These are phyloP conservation scores for Lithodes maja DNA, from an alignment of 2,888 invertebrate genomes.

Conservation along the genomic window DNA sequence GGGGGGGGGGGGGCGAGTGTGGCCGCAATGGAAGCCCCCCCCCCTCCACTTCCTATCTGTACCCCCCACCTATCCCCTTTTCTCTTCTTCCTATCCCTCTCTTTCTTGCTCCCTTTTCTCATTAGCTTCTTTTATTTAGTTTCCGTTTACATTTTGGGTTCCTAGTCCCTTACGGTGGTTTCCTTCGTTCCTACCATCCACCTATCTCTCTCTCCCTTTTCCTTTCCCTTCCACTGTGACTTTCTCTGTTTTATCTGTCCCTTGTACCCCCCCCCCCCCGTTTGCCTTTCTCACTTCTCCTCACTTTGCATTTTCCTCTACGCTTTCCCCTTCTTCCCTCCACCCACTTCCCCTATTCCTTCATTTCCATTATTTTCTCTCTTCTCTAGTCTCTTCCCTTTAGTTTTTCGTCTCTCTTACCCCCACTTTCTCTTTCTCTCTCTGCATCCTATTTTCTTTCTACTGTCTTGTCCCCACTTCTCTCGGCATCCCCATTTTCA, in stretches of 20 bases:
- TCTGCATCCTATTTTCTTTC: neutral
- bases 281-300: neutral
- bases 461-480: neutral
- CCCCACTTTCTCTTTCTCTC: neutral
- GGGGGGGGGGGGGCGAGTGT: slow-evolving; percentile 22
- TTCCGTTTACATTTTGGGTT: neutral
- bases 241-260: neutral
- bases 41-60: neutral
- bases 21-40: slow-evolving; percentile 18
- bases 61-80: neutral
- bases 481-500: neutral
- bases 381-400: neutral
- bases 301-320: neutral
- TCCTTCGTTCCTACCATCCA: neutral
- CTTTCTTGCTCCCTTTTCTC: neutral
- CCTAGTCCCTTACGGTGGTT: neutral
- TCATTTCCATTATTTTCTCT: neutral
- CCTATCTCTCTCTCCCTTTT: neutral
- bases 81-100: neutral
- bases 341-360: neutral
- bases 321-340: neutral
- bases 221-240: neutral
- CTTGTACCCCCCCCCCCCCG: neutral
- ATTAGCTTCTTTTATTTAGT: neutral
- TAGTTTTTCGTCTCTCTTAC: neutral